phyloP scores from a whole-genome alignment of 2,888 invertebrate species.

The Platycnemis pennipes region DNA sequence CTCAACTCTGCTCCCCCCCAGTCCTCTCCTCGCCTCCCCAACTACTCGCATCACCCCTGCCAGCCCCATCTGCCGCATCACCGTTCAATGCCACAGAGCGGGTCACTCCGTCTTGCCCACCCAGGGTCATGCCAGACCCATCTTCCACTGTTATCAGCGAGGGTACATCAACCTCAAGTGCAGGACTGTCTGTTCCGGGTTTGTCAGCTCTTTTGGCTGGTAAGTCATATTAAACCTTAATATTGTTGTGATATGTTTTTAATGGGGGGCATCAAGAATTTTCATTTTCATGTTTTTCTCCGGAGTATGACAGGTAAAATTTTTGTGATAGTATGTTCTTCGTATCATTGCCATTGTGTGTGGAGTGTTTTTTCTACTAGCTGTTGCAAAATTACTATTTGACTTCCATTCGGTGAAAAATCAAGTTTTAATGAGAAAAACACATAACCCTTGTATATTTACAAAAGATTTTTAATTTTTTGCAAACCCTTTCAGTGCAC shows the following conservation, averaged over 20 bases:
- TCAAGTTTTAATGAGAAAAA: too few relatives aligned
- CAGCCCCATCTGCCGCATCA: constrained; percentile 33
- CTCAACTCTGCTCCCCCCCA: constrained; percentile 61
- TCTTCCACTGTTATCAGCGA: constrained; percentile 35
- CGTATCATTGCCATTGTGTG: too few relatives aligned
- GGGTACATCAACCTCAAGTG: constrained; percentile 76
- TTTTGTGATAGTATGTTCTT: too few relatives aligned
- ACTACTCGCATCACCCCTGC: constrained; percentile 28
- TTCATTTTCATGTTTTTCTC: not conserved
- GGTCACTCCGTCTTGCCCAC: constrained; percentile 38
- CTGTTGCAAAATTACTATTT: too few relatives aligned
- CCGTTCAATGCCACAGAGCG: constrained; percentile 55
- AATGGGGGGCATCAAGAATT: too few relatives aligned
- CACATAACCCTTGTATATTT: too few relatives aligned
- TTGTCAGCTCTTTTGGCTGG: constrained; percentile 82
- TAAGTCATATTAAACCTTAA: constrained; percentile 72
- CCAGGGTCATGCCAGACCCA: constrained; percentile 39
- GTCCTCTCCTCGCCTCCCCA: constrained; percentile 55
- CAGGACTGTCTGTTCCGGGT: constrained; percentile 82
- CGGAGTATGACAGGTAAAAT: too few relatives aligned
- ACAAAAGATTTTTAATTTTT: too few relatives aligned
- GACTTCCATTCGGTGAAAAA: too few relatives aligned
- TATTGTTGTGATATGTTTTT: not conserved
- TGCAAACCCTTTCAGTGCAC: too few relatives aligned
- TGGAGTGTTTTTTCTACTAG: too few relatives aligned